Base-by-base conservation (phyloP, 2,888 invertebrate species). In the Chironomus tentans region DNA sequence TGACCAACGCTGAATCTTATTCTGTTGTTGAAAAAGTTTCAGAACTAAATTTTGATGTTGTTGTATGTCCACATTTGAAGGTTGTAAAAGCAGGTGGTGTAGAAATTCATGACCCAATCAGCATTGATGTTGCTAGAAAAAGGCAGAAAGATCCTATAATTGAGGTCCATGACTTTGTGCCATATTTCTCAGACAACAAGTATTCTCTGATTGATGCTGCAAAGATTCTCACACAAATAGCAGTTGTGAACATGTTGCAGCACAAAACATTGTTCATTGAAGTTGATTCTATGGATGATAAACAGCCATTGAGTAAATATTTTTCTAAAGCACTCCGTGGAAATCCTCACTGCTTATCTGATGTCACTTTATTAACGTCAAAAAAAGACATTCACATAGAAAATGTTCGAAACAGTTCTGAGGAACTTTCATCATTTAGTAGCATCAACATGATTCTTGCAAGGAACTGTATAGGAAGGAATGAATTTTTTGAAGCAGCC, bases 61-160 rank as follows among this genome's bases (percentile, higher is more conserved):
- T 81, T 73, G 79, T 82, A 0, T 81, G 82, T 78, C 78, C 77
- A 6, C 80, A 81, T 38, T 79, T 79, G 13, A 79, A 81, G 70
- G 80, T 81, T 6, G 78, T 85, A 77, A 87, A 89, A 78, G 88
- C 90, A 76, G 93, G 93, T 68, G 93, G 92, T 77, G 90, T 94
- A 0, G 91, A 92, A 83, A 85, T 95, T 5, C 87, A 89, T 74
- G 94, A 93, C 3, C 84, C 94, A 0, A 89, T 90, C 78, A 92
- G 92, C 0, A 88, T 93, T 72, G 87, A 87, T 71, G 85, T 86
- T 2, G 86, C 88, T 77, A 86, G 69, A 38, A n/a, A 46, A n/a
- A 28, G 10, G 46, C 22, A 46, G 15, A 38, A 21, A 38, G n/a
- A 28, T n/a, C 69, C 0, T 88, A 90, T 82, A 83, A 81, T 77